Conservation (phyloP, 1,140 invertebrate species). For the Monochamus saltuarius region DNA sequence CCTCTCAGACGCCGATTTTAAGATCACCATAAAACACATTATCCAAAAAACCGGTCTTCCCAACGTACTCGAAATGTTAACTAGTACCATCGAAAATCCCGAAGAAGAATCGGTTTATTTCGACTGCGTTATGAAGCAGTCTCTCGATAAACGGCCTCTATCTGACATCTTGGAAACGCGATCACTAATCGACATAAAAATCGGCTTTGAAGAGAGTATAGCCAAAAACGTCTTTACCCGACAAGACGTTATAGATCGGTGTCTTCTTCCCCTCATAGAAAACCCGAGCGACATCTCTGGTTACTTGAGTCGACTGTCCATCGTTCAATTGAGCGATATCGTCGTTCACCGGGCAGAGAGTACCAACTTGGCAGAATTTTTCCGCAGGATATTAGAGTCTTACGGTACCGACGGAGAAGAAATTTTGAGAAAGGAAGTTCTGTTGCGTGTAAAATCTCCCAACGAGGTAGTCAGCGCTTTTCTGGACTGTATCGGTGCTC, state of each 20-base stretch:
- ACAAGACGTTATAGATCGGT: constrained; percentile 22
- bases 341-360: constrained; percentile 18
- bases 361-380: constrained; percentile 20
- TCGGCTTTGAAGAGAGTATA: constrained; percentile 22
- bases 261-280: constrained; percentile 23
- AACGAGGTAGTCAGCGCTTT: constrained; percentile 6
- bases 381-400: constrained; percentile 20
- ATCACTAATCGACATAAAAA: constrained; percentile 18
- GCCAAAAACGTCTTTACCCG: constrained; percentile 8
- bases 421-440: constrained; percentile 6
- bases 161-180: constrained; percentile 16
- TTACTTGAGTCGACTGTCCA: constrained; percentile 19
- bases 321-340: constrained; percentile 21
- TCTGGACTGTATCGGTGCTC: neutral
- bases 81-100: constrained; percentile 1
- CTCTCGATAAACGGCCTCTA: constrained; percentile 13
- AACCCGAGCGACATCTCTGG: constrained; percentile 15
- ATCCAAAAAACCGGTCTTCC: constrained; percentile 10
- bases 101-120: constrained; percentile 18
- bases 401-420: neutral
- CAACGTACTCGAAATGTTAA: constrained; percentile 22
- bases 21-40: constrained; percentile 21
- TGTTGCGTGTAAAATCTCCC: neutral
- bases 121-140: constrained; percentile 9
- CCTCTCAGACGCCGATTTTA: constrained; percentile 24